Percentiles rank a stretch among this genome's conserved stretches.
Evolutionary conservation across 2,888 invertebrate genomes (phyloP).

Genomic region (Xestia c-nigrum): DNA sequence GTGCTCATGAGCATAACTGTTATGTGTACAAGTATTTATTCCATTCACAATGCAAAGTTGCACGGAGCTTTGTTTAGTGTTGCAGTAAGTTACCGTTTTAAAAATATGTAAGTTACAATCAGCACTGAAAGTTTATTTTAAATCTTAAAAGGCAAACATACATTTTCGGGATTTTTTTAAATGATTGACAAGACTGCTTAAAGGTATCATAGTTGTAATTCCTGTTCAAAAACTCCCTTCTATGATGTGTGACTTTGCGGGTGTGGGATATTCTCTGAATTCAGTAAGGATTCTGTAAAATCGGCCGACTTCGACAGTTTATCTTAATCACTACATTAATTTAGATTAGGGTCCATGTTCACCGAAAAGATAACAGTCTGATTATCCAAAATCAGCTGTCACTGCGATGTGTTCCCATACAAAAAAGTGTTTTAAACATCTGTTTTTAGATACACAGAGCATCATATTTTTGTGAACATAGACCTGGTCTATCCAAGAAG

Average conservation of each 20-base stretch:
- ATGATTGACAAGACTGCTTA: background rate
- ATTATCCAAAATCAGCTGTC: too few species aligned
- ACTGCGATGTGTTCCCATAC: too few species aligned
- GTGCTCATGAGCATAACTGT: conserved; percentile 24
- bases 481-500: background rate
- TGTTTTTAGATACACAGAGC: too few species aligned
- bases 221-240: background rate
- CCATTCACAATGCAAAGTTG: conserved; percentile 20
- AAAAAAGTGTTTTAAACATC: too few species aligned
- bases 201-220: background rate
- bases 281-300: background rate
- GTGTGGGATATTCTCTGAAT: conserved; percentile 4
- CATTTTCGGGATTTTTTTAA: background rate
- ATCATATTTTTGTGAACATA: too few species aligned
- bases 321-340: background rate
- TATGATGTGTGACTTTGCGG: background rate
- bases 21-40: conserved; percentile 33
- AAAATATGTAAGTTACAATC: background rate
- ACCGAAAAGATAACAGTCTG: too few species aligned
- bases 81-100: conserved; percentile 34
- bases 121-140: background rate
- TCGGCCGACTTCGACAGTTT: background rate
- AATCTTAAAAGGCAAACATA: background rate
- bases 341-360: too few species aligned
- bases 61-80: conserved; percentile 41